These are phyloP conservation scores for Axea sp. DNA, from an alignment of 2,888 invertebrate genomes.

Conservation along the genomic window DNA sequence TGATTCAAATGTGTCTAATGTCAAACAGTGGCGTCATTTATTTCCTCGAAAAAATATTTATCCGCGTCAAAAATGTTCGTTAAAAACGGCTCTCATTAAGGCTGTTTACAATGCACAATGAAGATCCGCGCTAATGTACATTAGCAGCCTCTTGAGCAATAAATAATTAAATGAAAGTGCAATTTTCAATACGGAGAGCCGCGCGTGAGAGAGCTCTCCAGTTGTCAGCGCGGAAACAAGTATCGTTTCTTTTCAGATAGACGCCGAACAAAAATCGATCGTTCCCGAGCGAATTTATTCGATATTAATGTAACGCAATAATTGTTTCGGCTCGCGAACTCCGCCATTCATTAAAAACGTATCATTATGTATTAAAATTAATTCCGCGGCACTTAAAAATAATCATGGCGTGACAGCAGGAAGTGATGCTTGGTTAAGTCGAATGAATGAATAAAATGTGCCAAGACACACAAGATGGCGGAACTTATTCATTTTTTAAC, in stretches of 20 bases:
- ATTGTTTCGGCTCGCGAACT: conserved; percentile 43
- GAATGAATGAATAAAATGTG: conserved; percentile 59
- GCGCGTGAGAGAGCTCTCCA: conserved; percentile 28
- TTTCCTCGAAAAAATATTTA: too few species aligned
- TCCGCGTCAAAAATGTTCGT: too few species aligned
- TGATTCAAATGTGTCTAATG: too few species aligned
- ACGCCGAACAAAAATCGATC: conserved; percentile 47
- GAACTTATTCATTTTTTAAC: conserved; percentile 55
- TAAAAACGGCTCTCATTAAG: too few species aligned
- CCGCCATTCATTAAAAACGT: conserved; percentile 58
- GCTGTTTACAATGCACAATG: too few species aligned
- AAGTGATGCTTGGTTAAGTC: conserved; percentile 59
- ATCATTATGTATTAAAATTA: conserved; percentile 59
- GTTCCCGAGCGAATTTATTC: conserved; percentile 38
- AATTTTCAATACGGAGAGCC: conserved; percentile 43
- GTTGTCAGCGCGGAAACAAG: conserved; percentile 36
- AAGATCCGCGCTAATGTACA: too few species aligned
- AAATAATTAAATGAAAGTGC: conserved; percentile 48
- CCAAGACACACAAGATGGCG: conserved; percentile 56
- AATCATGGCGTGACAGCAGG: conserved; percentile 61
- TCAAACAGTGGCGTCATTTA: too few species aligned
- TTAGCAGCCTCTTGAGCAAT: conserved; percentile 49
- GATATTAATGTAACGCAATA: conserved; percentile 36
- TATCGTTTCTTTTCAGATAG: conserved; percentile 40
- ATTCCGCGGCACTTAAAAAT: conserved; percentile 58